These are phyloP conservation scores for Austrolebias charrua DNA, from an alignment of 2,797 vertebrate species.

Conservation along the genomic window DNA sequence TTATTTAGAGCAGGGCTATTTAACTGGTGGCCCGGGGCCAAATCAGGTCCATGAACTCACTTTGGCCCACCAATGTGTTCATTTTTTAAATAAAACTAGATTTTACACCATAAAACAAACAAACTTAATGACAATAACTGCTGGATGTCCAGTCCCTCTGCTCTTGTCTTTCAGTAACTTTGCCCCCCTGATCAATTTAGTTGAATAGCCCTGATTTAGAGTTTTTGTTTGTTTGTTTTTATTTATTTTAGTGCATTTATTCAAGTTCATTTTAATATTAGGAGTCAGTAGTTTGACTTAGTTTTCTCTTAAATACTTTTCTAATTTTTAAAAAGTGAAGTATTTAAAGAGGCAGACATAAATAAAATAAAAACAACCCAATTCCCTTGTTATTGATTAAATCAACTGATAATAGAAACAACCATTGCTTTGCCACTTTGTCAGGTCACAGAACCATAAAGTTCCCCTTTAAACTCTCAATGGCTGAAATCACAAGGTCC, in stretches of 20 bases:
- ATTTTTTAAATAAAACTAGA: too few relatives aligned
- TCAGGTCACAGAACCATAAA: constrained; percentile 55
- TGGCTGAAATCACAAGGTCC: constrained; percentile 55
- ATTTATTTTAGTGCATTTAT: not conserved
- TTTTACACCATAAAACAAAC: too few relatives aligned
- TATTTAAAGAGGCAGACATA: not conserved
- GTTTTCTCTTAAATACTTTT: not conserved
- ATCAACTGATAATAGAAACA: constrained; percentile 21
- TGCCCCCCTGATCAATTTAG: too few relatives aligned
- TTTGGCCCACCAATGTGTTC: too few relatives aligned
- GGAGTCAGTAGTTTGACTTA: constrained; percentile 1
- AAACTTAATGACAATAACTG: too few relatives aligned
- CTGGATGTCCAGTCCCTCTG: too few relatives aligned
- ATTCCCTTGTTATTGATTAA: constrained; percentile 21
- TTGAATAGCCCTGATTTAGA: too few relatives aligned
- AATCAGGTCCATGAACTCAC: too few relatives aligned
- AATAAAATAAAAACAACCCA: not conserved
- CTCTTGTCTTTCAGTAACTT: too few relatives aligned
- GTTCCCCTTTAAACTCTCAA: constrained; percentile 70
- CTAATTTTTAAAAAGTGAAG: too few relatives aligned
- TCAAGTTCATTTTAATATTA: not conserved
- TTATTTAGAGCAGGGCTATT: too few relatives aligned
- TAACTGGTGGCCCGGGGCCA: too few relatives aligned
- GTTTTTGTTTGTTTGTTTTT: not conserved
- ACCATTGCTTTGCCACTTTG: constrained; percentile 53